Evolutionary conservation across 1,140 invertebrate species (phyloP).

Genomic region (Mylabris phalerata): DNA sequence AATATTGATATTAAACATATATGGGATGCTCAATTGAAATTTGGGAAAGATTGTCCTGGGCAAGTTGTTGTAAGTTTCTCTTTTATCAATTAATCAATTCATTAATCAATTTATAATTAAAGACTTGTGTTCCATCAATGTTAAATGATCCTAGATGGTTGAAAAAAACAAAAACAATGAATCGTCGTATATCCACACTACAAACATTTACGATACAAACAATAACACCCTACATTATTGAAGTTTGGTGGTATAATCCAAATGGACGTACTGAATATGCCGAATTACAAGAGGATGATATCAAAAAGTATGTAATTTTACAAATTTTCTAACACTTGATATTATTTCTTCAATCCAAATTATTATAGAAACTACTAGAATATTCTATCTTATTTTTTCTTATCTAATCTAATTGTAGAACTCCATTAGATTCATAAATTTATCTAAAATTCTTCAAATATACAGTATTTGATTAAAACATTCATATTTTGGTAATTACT

Average conservation of each 20-base stretch:
- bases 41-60: conserved; percentile 35
- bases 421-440: no score
- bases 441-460: no score
- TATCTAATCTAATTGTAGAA: no score
- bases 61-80: conserved; percentile 36
- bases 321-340: background rate
- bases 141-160: conserved; percentile 74
- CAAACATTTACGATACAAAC: conserved; percentile 55
- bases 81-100: background rate
- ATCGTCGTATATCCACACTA: conserved; percentile 56
- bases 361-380: no score
- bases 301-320: conserved; percentile 30
- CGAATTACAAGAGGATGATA: conserved; percentile 31
- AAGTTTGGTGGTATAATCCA: conserved; percentile 32
- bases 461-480: no score
- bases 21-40: conserved; percentile 29
- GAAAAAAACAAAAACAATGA: conserved; percentile 66
- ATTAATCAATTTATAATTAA: conserved; percentile 6
- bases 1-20: conserved; percentile 37
- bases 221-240: conserved; percentile 47
- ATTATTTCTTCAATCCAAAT: no score
- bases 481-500: no score
- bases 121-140: conserved; percentile 40
- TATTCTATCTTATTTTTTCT: no score
- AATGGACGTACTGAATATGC: conserved; percentile 24